phyloP scores from a whole-genome alignment of 2,797 vertebrate species.

The Mionectes olivaceus region DNA sequence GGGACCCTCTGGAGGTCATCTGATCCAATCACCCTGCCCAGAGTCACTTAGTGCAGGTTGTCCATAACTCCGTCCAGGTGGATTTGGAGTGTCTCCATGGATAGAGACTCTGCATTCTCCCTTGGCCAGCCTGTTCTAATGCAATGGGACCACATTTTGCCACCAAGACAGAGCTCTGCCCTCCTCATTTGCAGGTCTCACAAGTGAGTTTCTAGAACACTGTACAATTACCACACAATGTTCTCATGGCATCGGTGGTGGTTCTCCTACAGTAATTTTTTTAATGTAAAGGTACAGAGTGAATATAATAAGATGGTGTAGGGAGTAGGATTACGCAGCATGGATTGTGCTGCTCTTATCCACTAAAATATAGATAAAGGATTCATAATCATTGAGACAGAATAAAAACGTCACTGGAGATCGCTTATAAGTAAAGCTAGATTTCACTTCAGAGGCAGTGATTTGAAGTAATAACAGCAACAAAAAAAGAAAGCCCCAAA shows the following conservation, averaged over 20 bases:
- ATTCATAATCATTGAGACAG: background rate
- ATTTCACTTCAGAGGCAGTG: background rate
- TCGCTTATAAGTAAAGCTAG: background rate
- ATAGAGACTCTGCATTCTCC: background rate
- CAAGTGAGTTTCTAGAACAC: background rate
- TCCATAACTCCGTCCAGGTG: fast-evolving
- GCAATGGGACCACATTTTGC: background rate
- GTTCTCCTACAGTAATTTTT: background rate
- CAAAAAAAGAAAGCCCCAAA: too few relatives aligned
- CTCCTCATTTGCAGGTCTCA: background rate
- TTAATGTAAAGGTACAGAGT: background rate
- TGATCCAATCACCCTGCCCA: background rate
- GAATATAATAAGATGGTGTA: background rate
- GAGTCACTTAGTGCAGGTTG: background rate
- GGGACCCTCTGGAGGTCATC: background rate
- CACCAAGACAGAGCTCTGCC: background rate
- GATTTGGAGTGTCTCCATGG: background rate
- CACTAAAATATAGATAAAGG: background rate
- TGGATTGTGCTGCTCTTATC: background rate
- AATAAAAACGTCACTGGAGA: background rate
- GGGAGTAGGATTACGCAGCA: background rate
- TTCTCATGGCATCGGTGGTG: background rate
- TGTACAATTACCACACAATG: background rate
- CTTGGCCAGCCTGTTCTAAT: background rate
- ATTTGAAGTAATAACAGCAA: background rate